Evolutionary conservation across 2,113 vertebrate species (phyloP), one percentile per base, ranked within the genome.

Genomic region (Limnothrissa miodon): DNA sequence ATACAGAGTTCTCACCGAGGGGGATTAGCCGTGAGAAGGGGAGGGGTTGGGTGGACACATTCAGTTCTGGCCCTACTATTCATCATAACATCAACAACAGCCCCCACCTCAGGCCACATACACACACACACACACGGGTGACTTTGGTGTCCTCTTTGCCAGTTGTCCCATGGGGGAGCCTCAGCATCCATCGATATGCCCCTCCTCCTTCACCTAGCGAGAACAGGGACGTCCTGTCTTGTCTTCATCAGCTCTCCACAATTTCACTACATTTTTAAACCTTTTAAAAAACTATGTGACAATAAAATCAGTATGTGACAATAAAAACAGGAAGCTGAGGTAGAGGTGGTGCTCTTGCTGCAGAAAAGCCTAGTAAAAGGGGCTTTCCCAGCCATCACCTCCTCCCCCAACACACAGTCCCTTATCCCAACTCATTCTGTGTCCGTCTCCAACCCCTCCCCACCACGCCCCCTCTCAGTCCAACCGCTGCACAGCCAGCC

Each of bases 291-390:
- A n/a, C n/a, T n/a, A n/a, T n/a, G n/a, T n/a, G n/a, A n/a, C n/a
- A n/a, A n/a, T n/a, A n/a, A n/a, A n/a, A n/a, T n/a, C n/a, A n/a
- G n/a, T n/a, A n/a, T n/a, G n/a, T n/a, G n/a, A n/a, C n/a, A n/a
- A n/a, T n/a, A n/a, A n/a, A 5, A 53, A 11, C 17, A 56, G 53
- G 4, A 23, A 21, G 17, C 53, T 56, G 11, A 21, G 59, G 59
- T 39, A 23, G 70, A 78, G 62, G 44, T 85, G 45, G 48, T 51
- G 29, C 15, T n/a, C 33, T 56, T 48, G 6, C 0, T 39, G 59
- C 42, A 59, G 48, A 81, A 46, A 85, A 29, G 46, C 83, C 78
- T 81, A 80, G 80, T 80, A 81, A n/a, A 85, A 85, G 62, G 4
- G 33, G 29, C 66, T 36, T 74, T 33, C 29, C 66, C 13, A 36